Base-by-base conservation (phyloP, 2,113 vertebrate genomes). In the Pantherophis guttatus region DNA sequence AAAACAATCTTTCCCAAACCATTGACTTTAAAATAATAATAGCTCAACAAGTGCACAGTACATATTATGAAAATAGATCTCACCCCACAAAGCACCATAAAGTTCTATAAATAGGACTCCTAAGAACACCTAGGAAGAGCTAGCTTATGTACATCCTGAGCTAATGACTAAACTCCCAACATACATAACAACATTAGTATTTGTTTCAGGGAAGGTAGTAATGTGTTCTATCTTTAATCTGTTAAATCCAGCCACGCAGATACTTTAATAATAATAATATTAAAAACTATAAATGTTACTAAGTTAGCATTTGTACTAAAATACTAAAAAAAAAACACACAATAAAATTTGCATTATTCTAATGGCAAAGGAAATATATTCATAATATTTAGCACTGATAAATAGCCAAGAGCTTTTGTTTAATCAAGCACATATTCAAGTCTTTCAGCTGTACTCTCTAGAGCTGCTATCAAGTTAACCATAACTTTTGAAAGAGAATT, bases 401-500 rank as follows among this genome's bases (percentile, higher is more conserved):
- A 23, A 39, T 75, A 75, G 24, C 52, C 88, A 85, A 89, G 81
- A n/a, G 11, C 58, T 88, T 92, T 55, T 55, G 65, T 92, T 92
- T 92, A 89, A 89, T 89, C 65, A 87, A 87, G 50, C 29, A 24
- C 17, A 53, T 39, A 87, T 19, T 52, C 86, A 75, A 81, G 65
- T 57, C 62, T 44, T 89, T 92, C 92, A 89, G 9, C 87, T 70
- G 62, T 75, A 53, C 52, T 92, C 39, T 89, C 92, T 19, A 81
- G 17, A 53, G 87, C 48, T 29, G 75, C 29, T 33, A 81, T n/a
- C 17, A 57, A 57, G 15, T 57, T 92, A 92, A 89, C 52, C 33
- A 92, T 53, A 39, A 87, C 53, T 59, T 92, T 62, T 81, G 59
- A 55, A 89, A 81, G 62, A 81, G 53, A 89, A 92, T 92, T 92